Base-by-base conservation (phyloP, 2,888 invertebrate species). In the Chromoteleia sp. region DNA sequence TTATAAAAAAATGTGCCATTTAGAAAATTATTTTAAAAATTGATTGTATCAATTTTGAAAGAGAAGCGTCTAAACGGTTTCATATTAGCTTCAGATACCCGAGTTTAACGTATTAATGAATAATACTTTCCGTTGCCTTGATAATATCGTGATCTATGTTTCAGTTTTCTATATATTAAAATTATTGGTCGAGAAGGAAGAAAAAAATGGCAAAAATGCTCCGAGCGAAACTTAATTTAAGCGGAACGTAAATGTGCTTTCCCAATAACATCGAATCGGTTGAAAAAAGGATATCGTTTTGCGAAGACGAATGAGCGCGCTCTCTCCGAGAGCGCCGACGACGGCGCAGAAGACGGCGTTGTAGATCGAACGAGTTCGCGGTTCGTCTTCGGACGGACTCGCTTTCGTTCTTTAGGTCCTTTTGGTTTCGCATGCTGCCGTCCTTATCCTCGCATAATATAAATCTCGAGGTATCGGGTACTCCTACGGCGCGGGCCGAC, bases 401-500 rank as follows among this genome's bases (percentile, higher is more conserved):
- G 61, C 36, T 68, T 41, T 48, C 29, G 36, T 76, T 76, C 61
- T 54, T 52, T 65, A 63, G 10, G 29, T 61, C 61, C 29, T 77
- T 81, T 73, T 71, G 36, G 71, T 56, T 43, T 39, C 70, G 21
- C 54, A 33, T 50, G 50, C 63, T 67, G 68, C 63, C 48, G 74
- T 80, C 52, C 59, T 56, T 52, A 41, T 59, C 75, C 33, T 65
- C 82, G 85, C 85, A 85, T 86, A 86, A 87, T 86, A 87, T 87
- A 87, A 87, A 87, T 86, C 86, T 86, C 84, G 84, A 83, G 83
- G 81, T 83, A 84, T 84, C 78, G 33, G 59, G n/a, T 78, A 77
- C 73, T 84, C 77, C 82, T 77, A 74, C 70, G 74, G 67, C 36
- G 61, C 45, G 48, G 68, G 56, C 77, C n/a, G 65, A 77, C 70